These are phyloP conservation scores for Perca fluviatilis DNA, from an alignment of 2,113 vertebrate genomes.

Conservation along the genomic window DNA sequence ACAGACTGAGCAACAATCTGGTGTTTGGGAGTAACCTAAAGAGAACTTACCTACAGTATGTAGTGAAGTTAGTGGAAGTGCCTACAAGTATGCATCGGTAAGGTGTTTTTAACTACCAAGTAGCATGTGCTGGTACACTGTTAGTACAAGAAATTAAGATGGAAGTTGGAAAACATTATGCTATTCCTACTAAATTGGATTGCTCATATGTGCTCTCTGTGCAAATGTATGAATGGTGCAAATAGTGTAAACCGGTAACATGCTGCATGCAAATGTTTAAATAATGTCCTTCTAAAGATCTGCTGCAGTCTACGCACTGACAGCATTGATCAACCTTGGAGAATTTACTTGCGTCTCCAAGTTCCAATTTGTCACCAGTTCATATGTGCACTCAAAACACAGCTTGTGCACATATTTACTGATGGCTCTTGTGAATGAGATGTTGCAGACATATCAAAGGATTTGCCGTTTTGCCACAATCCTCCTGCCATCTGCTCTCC, in stretches of 20 bases:
- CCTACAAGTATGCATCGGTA: not conserved
- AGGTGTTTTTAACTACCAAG: too few relatives aligned
- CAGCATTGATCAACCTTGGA: conserved; percentile 6
- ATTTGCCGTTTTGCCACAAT: conserved; percentile 54
- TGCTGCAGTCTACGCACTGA: conserved; percentile 1
- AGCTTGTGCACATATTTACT: conserved; percentile 64
- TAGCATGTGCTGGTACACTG: not conserved
- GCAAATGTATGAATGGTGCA: not conserved
- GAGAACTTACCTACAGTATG: not conserved
- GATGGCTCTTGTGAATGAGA: conserved; percentile 56
- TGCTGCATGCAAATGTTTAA: not conserved
- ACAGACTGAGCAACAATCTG: not conserved
- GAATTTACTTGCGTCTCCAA: conserved; percentile 32
- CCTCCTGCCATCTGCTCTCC: conserved; percentile 68
- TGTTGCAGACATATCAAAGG: conserved; percentile 63
- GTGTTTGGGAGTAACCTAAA: not conserved
- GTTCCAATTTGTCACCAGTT: conserved; percentile 60
- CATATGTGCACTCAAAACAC: conserved; percentile 43
- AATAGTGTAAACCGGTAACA: not conserved
- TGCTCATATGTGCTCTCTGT: not conserved
- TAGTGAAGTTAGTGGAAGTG: not conserved
- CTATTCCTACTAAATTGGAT: not conserved
- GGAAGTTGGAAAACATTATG: too few relatives aligned
- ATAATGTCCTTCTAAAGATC: not conserved
- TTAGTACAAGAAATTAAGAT: not conserved